Base-by-base conservation (phyloP, 2,797 vertebrate species). In the Rhinichthys osculus region DNA sequence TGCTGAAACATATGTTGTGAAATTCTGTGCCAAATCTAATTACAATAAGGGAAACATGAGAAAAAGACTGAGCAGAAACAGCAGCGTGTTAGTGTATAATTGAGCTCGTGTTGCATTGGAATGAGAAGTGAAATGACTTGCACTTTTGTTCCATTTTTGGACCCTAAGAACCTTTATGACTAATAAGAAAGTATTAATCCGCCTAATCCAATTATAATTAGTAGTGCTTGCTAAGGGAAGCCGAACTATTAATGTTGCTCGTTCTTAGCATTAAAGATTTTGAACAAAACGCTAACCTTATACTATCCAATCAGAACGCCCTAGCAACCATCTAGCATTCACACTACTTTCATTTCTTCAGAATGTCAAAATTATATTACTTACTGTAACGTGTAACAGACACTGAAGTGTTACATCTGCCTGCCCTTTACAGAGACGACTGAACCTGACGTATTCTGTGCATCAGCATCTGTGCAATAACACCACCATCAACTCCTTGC, bases 1-100 rank as follows among this genome's bases (percentile, higher is more conserved):
- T 10, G 44, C 42, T 81, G 57, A 72, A 85, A 74, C 84, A 81
- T 85, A 80, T 81, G 84, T 62, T 79, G 83, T 35, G 35, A 62
- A 78, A 73, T 78, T 59, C 33, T 2, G 23, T 86, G 81, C 84
- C 81, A 86, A 80, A 77, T 21, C 27, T 42, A 40, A 85, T 85
- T 81, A 85, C 96, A 94, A 95, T 94, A 94, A 95, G 94, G 94
- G 86, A 94, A 96, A 93, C 95, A 94, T 93, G 95, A 94, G 93
- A 94, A 93, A 92, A 87, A 92, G 50, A 19, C 71, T 7, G 42
- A 44, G 67, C 81, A 62, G 70, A 73, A 82, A 62, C 38, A 40
- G 42, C 59, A 30, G 59, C 7, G 72, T 77, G 23, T 77, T 67
- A 10, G 50, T 71, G 35, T 71, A 47, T 78, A 38, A 66, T 44